phyloP scores from a whole-genome alignment of 2,113 vertebrate species.

The Phalacrocorax pelagicus region DNA sequence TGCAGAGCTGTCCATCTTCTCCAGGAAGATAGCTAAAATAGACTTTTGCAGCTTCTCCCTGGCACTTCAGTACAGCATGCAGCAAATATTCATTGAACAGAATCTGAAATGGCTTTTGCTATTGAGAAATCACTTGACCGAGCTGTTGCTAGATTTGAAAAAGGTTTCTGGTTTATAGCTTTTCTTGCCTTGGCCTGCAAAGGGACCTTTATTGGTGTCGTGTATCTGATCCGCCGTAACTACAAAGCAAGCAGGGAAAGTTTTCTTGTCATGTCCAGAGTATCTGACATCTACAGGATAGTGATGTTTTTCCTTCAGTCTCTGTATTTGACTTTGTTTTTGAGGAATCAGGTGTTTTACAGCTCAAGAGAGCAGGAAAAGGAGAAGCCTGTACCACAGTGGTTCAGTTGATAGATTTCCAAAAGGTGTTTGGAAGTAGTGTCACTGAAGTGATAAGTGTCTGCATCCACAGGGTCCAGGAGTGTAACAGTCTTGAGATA shows the following conservation, averaged over 20 bases:
- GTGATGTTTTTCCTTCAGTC: background rate
- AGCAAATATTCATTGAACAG: background rate
- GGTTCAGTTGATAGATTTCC: background rate
- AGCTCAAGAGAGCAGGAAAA: background rate
- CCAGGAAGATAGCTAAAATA: background rate
- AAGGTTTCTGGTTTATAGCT: background rate
- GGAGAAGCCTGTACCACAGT: background rate
- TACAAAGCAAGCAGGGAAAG: background rate
- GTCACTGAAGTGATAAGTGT: background rate
- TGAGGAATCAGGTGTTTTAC: background rate
- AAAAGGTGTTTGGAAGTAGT: background rate
- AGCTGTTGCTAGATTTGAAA: background rate
- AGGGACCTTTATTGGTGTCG: background rate
- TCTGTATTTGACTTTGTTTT: background rate
- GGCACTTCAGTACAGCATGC: background rate
- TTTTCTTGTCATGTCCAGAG: background rate
- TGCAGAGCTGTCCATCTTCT: background rate
- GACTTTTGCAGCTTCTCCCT: background rate
- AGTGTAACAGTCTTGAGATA: background rate
- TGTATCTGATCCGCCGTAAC: background rate
- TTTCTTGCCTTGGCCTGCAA: background rate
- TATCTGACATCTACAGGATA: rapidly evolving
- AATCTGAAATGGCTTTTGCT: background rate
- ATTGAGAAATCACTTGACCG: background rate
- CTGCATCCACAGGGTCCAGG: background rate